These are phyloP conservation scores for Drosophila engyochracea DNA, from an alignment of 2,888 invertebrate genomes.

Conservation along the genomic window DNA sequence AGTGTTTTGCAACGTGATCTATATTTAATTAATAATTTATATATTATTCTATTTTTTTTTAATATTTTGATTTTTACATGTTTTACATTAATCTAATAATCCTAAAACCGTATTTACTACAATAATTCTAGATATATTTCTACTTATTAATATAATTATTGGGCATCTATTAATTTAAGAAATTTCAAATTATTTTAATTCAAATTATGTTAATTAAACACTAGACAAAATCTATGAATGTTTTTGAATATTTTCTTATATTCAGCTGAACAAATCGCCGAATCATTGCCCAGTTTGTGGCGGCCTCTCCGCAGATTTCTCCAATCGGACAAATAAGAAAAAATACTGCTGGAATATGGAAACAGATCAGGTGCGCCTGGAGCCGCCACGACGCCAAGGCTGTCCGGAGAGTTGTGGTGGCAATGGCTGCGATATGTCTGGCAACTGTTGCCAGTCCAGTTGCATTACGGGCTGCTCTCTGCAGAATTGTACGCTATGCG, in stretches of 20 bases:
- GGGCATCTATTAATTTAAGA: not conserved
- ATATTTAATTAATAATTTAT: not conserved
- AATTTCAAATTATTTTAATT: not conserved
- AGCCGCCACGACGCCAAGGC: slow-evolving; percentile 31
- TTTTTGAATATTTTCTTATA: not conserved
- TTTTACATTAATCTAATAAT: not conserved
- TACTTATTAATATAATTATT: not conserved
- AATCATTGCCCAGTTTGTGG: slow-evolving; percentile 89
- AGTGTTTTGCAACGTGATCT: not conserved
- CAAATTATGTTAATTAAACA: not conserved
- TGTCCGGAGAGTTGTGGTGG: slow-evolving; percentile 87
- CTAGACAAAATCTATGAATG: not conserved
- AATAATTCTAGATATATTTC: not conserved
- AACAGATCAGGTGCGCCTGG: slow-evolving; percentile 51
- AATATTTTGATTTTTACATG: not conserved
- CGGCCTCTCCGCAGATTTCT: slow-evolving; percentile 47
- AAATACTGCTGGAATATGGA: slow-evolving; percentile 92
- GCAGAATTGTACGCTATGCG: slow-evolving; percentile 86
- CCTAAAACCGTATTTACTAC: not conserved
- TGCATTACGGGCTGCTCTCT: slow-evolving; percentile 93
- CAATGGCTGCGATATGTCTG: slow-evolving; percentile 85
- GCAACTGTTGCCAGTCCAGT: slow-evolving; percentile 91
- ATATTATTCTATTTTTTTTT: not conserved
- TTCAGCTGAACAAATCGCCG: slow-evolving; percentile 87
- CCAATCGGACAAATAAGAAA: slow-evolving; percentile 25